These are phyloP conservation scores for Prostheceraeus crozeri DNA, from an alignment of 2,888 invertebrate genomes.

Conservation along the genomic window DNA sequence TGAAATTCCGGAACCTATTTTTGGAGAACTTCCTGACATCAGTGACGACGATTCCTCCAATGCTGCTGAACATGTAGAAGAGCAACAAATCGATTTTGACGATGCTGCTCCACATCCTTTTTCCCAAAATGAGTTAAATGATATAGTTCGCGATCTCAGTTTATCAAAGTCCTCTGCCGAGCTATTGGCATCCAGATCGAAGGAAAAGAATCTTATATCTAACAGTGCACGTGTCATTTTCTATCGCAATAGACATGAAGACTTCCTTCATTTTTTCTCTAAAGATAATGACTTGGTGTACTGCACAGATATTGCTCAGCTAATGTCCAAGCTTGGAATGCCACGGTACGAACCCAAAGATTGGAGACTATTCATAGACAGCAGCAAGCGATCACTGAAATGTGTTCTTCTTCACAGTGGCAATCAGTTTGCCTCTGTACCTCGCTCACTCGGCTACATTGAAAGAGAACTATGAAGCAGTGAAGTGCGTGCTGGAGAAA, in stretches of 20 bases:
- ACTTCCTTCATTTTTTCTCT: slow-evolving; percentile 14
- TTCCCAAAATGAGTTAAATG: slow-evolving; percentile 29
- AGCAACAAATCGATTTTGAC: no score
- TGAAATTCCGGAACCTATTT: no score
- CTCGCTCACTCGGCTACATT: slow-evolving; percentile 31
- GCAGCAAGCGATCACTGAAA: slow-evolving; percentile 33
- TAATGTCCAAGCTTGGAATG: slow-evolving; percentile 19
- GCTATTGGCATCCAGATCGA: slow-evolving; percentile 27
- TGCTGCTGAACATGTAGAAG: no score
- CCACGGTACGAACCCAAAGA: slow-evolving; percentile 30
- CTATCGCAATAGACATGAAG: slow-evolving; percentile 29
- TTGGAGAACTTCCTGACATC: no score
- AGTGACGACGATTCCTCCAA: no score
- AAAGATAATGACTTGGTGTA: background rate
- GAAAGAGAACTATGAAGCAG: slow-evolving; percentile 31
- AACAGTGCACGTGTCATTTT: slow-evolving; percentile 6
- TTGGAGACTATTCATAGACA: slow-evolving; percentile 33
- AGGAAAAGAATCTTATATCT: slow-evolving; percentile 24
- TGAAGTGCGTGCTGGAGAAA: slow-evolving; percentile 30
- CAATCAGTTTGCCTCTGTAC: slow-evolving; percentile 34
- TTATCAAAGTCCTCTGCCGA: slow-evolving; percentile 26
- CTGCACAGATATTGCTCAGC: slow-evolving; percentile 6
- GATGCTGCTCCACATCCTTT: no score
- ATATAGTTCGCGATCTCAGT: slow-evolving; percentile 30
- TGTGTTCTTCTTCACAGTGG: slow-evolving; percentile 24